phyloP scores from a whole-genome alignment of 2,113 vertebrate species.

The Monopterus albus region DNA sequence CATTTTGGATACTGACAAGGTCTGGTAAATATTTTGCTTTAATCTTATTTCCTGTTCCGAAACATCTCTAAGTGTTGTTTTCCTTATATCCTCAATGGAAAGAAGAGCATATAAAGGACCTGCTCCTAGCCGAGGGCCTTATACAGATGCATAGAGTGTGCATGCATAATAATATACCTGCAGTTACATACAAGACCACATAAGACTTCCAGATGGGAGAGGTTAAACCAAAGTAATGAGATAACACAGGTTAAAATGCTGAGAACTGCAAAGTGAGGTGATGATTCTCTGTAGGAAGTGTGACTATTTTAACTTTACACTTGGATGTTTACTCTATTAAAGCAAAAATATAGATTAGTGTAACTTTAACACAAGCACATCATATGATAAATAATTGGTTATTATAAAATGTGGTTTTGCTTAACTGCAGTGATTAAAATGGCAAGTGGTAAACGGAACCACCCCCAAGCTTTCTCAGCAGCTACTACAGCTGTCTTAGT shows the following conservation, averaged over 20 bases:
- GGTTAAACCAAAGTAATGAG: too few species aligned
- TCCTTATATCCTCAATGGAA: background rate
- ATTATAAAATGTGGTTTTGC: background rate
- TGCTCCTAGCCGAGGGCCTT: background rate
- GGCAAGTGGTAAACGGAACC: background rate
- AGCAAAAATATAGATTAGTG: too few species aligned
- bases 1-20: slow-evolving; percentile 21
- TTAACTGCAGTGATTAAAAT: background rate
- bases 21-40: slow-evolving; percentile 31
- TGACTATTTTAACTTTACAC: too few species aligned
- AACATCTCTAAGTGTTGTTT: slow-evolving; percentile 2
- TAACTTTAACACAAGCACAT: too few species aligned
- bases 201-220: too few species aligned
- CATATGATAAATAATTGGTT: background rate
- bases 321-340: too few species aligned
- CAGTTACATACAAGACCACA: too few species aligned
- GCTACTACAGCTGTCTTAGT: slow-evolving; percentile 21
- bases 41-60: slow-evolving; percentile 7
- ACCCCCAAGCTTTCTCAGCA: slow-evolving; percentile 13
- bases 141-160: slow-evolving; percentile 8
- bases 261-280: too few species aligned
- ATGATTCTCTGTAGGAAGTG: too few species aligned
- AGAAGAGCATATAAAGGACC: background rate
- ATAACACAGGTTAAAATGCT: too few species aligned
- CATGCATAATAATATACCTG: slow-evolving; percentile 14